phyloP scores from a whole-genome alignment of 2,888 invertebrate species.

The Drosophila seclusa region DNA sequence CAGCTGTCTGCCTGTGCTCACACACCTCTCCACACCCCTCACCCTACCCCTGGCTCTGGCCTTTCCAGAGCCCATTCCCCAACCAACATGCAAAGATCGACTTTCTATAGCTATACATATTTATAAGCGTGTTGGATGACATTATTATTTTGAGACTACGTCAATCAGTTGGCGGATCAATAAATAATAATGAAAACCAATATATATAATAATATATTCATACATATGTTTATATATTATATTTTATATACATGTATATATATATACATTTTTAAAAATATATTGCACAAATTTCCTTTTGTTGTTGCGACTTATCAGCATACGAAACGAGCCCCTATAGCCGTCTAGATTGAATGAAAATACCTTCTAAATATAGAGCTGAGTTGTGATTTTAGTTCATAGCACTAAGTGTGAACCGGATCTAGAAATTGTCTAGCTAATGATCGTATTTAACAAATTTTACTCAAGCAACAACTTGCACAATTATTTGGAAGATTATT shows the following conservation, averaged over 20 bases:
- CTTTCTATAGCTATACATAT: slow-evolving; percentile 16
- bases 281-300: slow-evolving; percentile 18
- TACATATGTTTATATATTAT: slow-evolving; percentile 23
- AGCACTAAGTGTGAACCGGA: slow-evolving; percentile 28
- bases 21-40: slow-evolving; percentile 14
- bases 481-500: background rate
- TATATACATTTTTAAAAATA: slow-evolving; percentile 17
- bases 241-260: background rate
- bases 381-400: slow-evolving; percentile 13
- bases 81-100: slow-evolving; percentile 32
- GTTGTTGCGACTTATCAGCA: slow-evolving; percentile 42
- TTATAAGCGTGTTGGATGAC: slow-evolving; percentile 52
- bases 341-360: slow-evolving; percentile 25
- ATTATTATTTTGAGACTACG: slow-evolving; percentile 49
- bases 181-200: slow-evolving; percentile 28
- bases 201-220: slow-evolving; percentile 20
- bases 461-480: background rate
- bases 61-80: slow-evolving; percentile 1
- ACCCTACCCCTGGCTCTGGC: background rate
- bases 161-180: slow-evolving; percentile 51
- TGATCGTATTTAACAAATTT: background rate
- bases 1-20: slow-evolving; percentile 27
- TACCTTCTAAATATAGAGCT: slow-evolving; percentile 58
- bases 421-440: slow-evolving; percentile 9
- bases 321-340: slow-evolving; percentile 49